phyloP scores from a whole-genome alignment of 1,140 invertebrate genomes.

The Conus ventricosus region DNA sequence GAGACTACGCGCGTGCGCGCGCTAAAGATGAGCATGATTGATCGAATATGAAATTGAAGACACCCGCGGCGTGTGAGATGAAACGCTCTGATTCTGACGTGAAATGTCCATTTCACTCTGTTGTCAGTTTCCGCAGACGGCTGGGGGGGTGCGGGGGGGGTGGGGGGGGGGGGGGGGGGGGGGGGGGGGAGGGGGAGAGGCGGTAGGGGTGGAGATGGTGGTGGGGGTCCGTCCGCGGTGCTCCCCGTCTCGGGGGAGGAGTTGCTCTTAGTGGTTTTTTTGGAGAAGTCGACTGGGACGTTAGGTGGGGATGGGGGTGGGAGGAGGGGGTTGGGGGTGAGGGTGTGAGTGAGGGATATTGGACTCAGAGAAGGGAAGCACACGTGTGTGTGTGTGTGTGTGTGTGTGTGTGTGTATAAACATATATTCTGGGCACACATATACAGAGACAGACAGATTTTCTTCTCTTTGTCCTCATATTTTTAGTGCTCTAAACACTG shows the following conservation, averaged over 20 bases:
- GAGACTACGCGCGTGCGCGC: no score
- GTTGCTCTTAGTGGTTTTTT: no score
- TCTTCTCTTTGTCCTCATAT: no score
- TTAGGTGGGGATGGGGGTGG: not conserved
- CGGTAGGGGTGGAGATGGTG: not conserved
- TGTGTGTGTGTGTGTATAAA: no score
- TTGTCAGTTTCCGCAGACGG: slow-evolving; percentile 6
- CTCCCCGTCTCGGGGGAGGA: no score
- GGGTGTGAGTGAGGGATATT: not conserved
- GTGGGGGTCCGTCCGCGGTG: no score
- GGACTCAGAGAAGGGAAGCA: no score
- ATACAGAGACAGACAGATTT: no score
- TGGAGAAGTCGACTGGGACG: not conserved
- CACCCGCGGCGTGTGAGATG: slow-evolving; percentile 15
- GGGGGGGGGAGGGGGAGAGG: not conserved
- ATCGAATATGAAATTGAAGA: slow-evolving; percentile 30
- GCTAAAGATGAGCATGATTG: slow-evolving; percentile 1
- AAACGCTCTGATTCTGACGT: slow-evolving; percentile 25
- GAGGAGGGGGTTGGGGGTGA: no score
- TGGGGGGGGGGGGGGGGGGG: not conserved
- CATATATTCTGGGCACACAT: no score
- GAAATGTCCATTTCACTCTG: slow-evolving; percentile 25
- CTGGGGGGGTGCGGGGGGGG: not conserved
- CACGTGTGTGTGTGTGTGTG: no score
- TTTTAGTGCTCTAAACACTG: no score